Base-by-base conservation (phyloP, 2,888 invertebrate species). In the Pyrrhopygopsis socrates region DNA sequence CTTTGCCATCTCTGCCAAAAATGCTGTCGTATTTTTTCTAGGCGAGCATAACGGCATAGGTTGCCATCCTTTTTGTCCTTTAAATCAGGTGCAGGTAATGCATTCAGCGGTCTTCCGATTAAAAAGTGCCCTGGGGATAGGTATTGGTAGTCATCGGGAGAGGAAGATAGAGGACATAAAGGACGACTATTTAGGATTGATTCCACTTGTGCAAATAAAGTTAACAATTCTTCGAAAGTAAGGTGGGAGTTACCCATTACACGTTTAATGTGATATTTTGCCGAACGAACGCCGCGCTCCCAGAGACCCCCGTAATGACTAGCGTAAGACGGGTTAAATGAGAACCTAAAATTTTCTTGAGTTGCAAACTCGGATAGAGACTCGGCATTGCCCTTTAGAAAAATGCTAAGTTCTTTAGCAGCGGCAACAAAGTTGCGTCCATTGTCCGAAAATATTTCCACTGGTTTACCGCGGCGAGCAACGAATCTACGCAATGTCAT, bases 401-500 rank as follows among this genome's bases (percentile, higher is more conserved):
- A 90, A 8, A 24, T 15, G 18, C 27, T 30, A 11, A 84, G 13
- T 50, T 87, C 84, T 45, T 87, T 86, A 9, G 84, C 63, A 24
- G 83, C 89, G 0, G 73, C 81, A 5, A 85, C 85, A 80, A 89
- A 89, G 38, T 85, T 83, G 9, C 65, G 60, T 1, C 94, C 95
- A 78, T 94, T 94, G 50, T 95, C 95, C 24, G 83, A 91, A 76
- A 89, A 94, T 24, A 95, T 89, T 63, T 94, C 93, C 20, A 38
- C 18, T 20, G 95, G 95, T 65, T 88, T 89, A 0, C 95, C 94
- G 8, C 95, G 71, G 3, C 94, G 91, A 2, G 95, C 75, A 3
- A 94, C 87, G 67, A 95, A 95, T n/a, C 95, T 50, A 0, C 88
- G 76, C 2, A 95, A 65, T 0, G 92, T 84, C 79, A 94, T 81